Conservation (phyloP, 2,888 invertebrate species). For the Caenorhabditis japonica region DNA sequence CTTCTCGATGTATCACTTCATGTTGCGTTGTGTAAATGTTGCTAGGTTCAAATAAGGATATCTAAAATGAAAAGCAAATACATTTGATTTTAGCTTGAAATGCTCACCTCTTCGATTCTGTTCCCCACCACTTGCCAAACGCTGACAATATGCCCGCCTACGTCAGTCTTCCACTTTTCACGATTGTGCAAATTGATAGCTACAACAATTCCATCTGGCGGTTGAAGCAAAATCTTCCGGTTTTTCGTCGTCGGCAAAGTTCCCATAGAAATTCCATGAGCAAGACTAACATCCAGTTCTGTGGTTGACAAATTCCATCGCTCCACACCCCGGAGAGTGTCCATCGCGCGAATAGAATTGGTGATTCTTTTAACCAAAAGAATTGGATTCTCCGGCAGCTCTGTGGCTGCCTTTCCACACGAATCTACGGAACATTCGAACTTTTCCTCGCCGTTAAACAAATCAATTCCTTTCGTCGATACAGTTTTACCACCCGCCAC, state of each 20-base stretch:
- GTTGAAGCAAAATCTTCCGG: constrained; percentile 52
- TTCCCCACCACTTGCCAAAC: constrained; percentile 57
- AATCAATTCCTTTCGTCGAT: constrained; percentile 88
- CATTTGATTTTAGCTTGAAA: neutral
- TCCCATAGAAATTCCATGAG: constrained; percentile 20
- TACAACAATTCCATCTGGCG: constrained; percentile 62
- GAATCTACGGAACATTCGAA: constrained; percentile 63
- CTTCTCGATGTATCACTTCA: constrained; percentile 38
- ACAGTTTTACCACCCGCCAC: constrained; percentile 87
- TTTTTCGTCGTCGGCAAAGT: neutral
- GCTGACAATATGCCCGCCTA: constrained; percentile 61
- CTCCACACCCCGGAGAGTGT: constrained; percentile 88
- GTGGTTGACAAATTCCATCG: constrained; percentile 77
- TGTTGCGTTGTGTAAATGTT: constrained; percentile 57
- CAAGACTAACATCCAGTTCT: constrained; percentile 34
- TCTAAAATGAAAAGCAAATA: constrained; percentile 38
- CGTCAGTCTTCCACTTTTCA: constrained; percentile 53
- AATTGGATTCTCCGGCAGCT: constrained; percentile 79
- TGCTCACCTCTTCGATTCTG: constrained; percentile 28
- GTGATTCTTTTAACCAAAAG: constrained; percentile 87
- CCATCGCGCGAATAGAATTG: constrained; percentile 90
- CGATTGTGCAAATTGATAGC: constrained; percentile 42
- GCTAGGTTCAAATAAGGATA: constrained; percentile 62
- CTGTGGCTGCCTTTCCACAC: constrained; percentile 50
- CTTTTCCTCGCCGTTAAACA: constrained; percentile 81